phyloP scores from a whole-genome alignment of 1,140 invertebrate genomes.

The Plutomurus gul region DNA sequence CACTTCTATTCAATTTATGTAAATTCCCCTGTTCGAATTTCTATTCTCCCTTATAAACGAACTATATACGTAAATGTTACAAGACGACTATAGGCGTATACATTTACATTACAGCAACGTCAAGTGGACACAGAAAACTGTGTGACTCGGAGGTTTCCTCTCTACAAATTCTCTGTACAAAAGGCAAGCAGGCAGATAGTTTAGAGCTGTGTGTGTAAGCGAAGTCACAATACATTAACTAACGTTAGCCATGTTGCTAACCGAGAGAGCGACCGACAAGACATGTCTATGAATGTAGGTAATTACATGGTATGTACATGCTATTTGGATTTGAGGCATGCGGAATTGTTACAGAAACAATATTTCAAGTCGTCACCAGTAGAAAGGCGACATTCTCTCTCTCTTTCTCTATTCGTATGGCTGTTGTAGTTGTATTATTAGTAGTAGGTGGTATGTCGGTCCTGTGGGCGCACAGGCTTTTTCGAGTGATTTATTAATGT shows the following conservation, averaged over 20 bases:
- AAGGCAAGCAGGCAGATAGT: no score
- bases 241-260: no score
- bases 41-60: no score
- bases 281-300: slow-evolving; percentile 14
- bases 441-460: background rate
- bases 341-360: background rate
- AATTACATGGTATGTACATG: slow-evolving; percentile 6
- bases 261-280: background rate
- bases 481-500: slow-evolving; percentile 25
- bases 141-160: no score
- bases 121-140: no score
- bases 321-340: slow-evolving; percentile 26
- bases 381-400: background rate
- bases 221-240: no score
- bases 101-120: no score
- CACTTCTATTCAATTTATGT: slow-evolving; percentile 6
- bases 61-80: no score
- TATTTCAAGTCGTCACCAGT: slow-evolving; percentile 15
- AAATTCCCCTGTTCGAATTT: background rate
- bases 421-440: background rate
- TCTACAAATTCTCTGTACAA: no score
- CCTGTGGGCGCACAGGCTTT: background rate
- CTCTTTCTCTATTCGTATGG: background rate
- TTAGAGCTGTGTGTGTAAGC: no score
- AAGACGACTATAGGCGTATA: no score